A percentile compares a stretch with the other conserved stretches of the same genome.
Evolutionary conservation across 2,888 invertebrate species (phyloP).

Genomic region (Leptinotarsa rubiginosa): DNA sequence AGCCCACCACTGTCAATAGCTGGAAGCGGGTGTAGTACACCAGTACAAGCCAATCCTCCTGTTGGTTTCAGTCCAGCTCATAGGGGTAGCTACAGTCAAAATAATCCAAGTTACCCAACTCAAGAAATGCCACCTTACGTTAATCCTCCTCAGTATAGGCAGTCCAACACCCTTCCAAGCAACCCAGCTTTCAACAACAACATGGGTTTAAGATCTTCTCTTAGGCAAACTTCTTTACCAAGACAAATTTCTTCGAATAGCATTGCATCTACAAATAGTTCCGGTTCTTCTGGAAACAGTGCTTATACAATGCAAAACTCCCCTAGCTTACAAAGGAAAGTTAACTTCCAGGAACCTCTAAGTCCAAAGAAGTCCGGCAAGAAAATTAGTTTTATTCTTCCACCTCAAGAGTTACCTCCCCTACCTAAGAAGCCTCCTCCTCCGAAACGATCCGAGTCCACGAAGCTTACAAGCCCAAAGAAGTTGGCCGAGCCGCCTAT

Average conservation of each 20-base stretch:
- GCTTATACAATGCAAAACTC: conserved; percentile 71
- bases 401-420: conserved; percentile 69
- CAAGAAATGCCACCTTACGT: conserved; percentile 64
- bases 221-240: conserved; percentile 66
- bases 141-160: conserved; percentile 61
- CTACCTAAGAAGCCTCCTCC: conserved; percentile 79
- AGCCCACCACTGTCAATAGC: conserved; percentile 61
- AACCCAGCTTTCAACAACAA: conserved; percentile 55
- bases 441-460: conserved; percentile 81
- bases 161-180: conserved; percentile 61
- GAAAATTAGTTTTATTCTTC: conserved; percentile 75
- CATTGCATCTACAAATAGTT: conserved; percentile 68
- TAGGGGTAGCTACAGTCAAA: conserved; percentile 46
- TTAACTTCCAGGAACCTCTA: conserved; percentile 74
- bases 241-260: conserved; percentile 72
- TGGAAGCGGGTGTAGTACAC: conserved; percentile 63
- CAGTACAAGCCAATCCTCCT: conserved; percentile 61
- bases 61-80: conserved; percentile 60
- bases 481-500: conserved; percentile 82
- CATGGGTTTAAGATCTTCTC: conserved; percentile 60
- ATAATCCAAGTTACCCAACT: conserved; percentile 44
- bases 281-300: conserved; percentile 63
- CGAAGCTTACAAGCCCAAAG: conserved; percentile 81
- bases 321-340: conserved; percentile 70
- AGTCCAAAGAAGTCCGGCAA: conserved; percentile 71